phyloP scores from a whole-genome alignment of 2,888 invertebrate genomes.

The Rhopalosiphum nymphaeae region DNA sequence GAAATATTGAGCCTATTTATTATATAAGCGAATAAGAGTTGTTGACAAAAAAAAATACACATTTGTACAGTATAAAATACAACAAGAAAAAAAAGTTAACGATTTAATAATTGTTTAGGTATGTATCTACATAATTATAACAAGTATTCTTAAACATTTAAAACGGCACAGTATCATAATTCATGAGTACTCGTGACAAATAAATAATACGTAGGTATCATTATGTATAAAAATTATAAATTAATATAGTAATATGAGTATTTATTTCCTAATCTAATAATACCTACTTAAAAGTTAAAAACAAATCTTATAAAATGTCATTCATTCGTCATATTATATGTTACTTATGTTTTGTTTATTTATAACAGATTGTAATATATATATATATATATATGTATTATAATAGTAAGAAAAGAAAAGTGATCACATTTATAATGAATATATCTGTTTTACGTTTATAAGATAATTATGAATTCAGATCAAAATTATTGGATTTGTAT shows the following conservation, averaged over 20 bases:
- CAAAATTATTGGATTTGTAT: background rate
- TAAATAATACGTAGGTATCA: background rate
- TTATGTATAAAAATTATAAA: background rate
- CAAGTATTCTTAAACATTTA: background rate
- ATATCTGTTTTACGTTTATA: no score
- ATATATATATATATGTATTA: background rate
- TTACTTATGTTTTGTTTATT: background rate
- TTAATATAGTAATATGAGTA: background rate
- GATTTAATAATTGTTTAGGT: background rate
- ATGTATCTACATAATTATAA: background rate
- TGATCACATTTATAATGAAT: no score
- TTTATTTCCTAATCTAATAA: background rate
- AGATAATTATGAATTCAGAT: no score
- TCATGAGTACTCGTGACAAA: no score
- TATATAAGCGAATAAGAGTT: background rate
- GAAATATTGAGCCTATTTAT: background rate
- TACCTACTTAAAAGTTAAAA: background rate
- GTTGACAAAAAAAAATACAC: background rate
- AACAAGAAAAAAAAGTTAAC: background rate
- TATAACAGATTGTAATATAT: background rate
- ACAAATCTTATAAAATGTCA: no score
- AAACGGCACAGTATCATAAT: background rate
- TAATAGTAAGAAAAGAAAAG: no score
- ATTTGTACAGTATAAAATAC: background rate
- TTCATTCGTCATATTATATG: no score